These are phyloP conservation scores for Pampus argenteus DNA, from an alignment of 2,797 vertebrate genomes.

Conservation along the genomic window DNA sequence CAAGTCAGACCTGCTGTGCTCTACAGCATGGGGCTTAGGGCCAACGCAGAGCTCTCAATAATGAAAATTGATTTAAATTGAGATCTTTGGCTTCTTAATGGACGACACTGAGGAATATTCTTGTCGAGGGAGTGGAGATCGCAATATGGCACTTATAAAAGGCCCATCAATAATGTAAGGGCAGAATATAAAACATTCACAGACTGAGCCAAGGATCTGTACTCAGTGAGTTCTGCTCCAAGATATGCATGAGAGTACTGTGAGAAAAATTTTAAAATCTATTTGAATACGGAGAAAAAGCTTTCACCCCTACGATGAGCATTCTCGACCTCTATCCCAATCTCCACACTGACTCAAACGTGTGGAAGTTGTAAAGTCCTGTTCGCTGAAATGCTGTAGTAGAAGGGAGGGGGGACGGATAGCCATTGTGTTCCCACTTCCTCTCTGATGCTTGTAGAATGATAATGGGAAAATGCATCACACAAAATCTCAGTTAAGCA, in stretches of 20 bases:
- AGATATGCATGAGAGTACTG: conserved; percentile 53
- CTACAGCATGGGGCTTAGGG: conserved; percentile 26
- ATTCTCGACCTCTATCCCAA: conserved; percentile 30
- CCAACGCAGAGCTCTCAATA: conserved; percentile 48
- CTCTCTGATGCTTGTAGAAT: conserved; percentile 50
- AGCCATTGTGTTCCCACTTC: conserved; percentile 41
- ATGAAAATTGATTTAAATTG: conserved; percentile 78
- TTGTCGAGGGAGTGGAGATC: conserved; percentile 70
- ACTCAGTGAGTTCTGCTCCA: conserved; percentile 48
- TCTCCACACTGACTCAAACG: conserved; percentile 34
- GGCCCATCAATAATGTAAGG: conserved; percentile 82
- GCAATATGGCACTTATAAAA: conserved; percentile 81
- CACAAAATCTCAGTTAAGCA: background rate
- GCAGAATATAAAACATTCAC: conserved; percentile 80
- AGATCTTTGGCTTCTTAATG: conserved; percentile 79
- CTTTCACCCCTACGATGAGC: conserved; percentile 31
- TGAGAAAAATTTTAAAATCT: conserved; percentile 45
- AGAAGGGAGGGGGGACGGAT: background rate
- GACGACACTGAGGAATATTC: conserved; percentile 74
- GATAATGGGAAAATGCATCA: conserved; percentile 45
- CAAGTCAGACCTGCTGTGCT: conserved; percentile 26
- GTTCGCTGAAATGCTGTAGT: conserved; percentile 25
- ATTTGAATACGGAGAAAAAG: conserved; percentile 46
- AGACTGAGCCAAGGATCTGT: conserved; percentile 62
- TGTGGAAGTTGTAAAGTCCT: conserved; percentile 43